Conservation (phyloP, 2,888 invertebrate species). For the Limnephilus auricula region DNA sequence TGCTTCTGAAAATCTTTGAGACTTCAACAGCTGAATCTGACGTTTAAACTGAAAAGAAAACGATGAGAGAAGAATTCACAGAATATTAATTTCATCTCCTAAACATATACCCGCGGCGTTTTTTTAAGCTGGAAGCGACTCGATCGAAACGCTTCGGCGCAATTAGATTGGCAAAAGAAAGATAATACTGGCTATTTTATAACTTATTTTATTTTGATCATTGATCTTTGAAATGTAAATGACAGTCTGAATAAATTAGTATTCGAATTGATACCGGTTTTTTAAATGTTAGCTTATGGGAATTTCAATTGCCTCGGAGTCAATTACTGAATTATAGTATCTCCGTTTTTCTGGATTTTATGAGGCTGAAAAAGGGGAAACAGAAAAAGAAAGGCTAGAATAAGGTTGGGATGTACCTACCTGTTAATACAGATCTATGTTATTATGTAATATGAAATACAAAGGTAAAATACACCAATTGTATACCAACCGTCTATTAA, state of each 20-base stretch:
- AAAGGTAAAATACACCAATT: no score
- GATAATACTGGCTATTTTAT: not conserved
- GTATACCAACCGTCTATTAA: no score
- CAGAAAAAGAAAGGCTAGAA: no score
- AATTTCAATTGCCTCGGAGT: not conserved
- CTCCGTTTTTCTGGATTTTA: not conserved
- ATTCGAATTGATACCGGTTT: not conserved
- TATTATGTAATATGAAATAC: no score
- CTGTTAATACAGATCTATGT: no score
- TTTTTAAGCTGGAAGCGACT: not conserved
- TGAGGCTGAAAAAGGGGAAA: not conserved
- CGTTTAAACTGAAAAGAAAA: not conserved
- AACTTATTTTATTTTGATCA: not conserved
- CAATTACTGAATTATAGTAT: not conserved
- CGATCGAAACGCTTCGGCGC: not conserved
- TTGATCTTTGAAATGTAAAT: conserved; percentile 11
- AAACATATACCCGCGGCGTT: not conserved
- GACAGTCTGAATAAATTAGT: not conserved
- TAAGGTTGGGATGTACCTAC: no score
- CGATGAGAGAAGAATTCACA: not conserved
- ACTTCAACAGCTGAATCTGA: not conserved
- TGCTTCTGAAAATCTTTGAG: not conserved
- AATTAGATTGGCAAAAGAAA: not conserved
- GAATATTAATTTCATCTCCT: not conserved
- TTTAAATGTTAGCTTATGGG: not conserved